Percentiles rank a stretch among this genome's conserved stretches.
Evolutionary conservation across 2,113 vertebrate genomes (phyloP).

Genomic region (Limanda limanda): DNA sequence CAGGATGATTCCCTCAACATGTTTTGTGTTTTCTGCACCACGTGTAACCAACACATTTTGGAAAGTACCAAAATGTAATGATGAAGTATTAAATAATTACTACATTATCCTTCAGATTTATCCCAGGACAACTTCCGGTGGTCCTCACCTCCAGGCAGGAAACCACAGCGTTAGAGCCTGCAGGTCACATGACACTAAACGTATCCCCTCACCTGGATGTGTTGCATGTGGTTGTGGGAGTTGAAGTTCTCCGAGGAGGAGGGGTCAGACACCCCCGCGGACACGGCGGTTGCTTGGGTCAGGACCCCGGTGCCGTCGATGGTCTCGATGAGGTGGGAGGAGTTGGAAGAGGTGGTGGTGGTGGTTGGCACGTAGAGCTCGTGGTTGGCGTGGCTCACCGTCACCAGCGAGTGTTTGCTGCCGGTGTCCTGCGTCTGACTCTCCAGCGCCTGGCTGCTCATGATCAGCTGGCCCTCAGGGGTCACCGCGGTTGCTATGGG

Average conservation of each 20-base stretch:
- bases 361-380: constrained; percentile 95
- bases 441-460: constrained; percentile 82
- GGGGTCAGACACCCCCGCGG: constrained; percentile 88
- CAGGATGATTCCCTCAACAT: no score
- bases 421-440: constrained; percentile 80
- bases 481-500: constrained; percentile 95
- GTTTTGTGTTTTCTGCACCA: neutral
- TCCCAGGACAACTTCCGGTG: no score
- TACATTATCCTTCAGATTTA: no score
- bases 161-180: no score
- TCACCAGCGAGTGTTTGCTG: constrained; percentile 88
- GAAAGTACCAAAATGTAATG: neutral
- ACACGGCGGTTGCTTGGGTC: constrained; percentile 93
- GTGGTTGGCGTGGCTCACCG: constrained; percentile 83
- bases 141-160: no score
- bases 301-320: constrained; percentile 96
- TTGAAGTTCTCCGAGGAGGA: constrained; percentile 92
- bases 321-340: constrained; percentile 93
- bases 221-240: constrained; percentile 89
- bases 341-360: constrained; percentile 84
- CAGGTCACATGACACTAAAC: neutral
- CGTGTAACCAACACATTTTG: neutral
- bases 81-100: no score
- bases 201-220: constrained; percentile 72
- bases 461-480: constrained; percentile 95